Conservation (phyloP, 2,888 invertebrate species). For the Nomada fabriciana region DNA sequence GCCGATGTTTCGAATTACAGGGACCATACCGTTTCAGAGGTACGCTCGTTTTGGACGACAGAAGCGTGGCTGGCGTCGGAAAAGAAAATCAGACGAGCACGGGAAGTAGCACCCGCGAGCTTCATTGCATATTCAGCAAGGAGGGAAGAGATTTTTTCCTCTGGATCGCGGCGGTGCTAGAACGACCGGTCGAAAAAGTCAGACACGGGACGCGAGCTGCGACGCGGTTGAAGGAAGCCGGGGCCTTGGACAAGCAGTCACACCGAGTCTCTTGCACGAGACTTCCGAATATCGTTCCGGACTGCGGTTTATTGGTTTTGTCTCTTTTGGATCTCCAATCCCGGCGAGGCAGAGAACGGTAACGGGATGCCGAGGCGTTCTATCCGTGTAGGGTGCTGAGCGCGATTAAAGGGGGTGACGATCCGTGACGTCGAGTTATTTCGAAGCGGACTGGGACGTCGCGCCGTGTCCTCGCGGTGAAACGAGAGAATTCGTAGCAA, state of each 20-base stretch:
- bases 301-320: constrained; percentile 77
- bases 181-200: constrained; percentile 25
- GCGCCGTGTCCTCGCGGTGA: constrained; percentile 39
- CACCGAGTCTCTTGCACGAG: constrained; percentile 66
- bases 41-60: constrained; percentile 9
- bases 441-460: constrained; percentile 49
- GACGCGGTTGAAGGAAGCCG: constrained; percentile 55
- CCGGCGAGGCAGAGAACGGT: constrained; percentile 29
- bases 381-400: constrained; percentile 41
- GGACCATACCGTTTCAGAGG: background rate
- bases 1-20: background rate
- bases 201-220: constrained; percentile 43
- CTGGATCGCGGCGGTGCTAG: constrained; percentile 51
- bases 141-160: constrained; percentile 72
- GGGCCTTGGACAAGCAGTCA: constrained; percentile 68
- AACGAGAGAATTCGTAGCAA: constrained; percentile 71
- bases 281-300: constrained; percentile 70
- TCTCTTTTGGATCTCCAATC: constrained; percentile 62
- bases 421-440: constrained; percentile 80
- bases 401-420: constrained; percentile 70
- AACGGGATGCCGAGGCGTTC: constrained; percentile 47
- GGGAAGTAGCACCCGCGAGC: constrained; percentile 56
- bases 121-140: constrained; percentile 83
- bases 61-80: constrained; percentile 7
- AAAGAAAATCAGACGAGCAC: background rate